Base-by-base conservation (phyloP, 1,140 invertebrate species). In the Lysiphlebus fabarum region DNA sequence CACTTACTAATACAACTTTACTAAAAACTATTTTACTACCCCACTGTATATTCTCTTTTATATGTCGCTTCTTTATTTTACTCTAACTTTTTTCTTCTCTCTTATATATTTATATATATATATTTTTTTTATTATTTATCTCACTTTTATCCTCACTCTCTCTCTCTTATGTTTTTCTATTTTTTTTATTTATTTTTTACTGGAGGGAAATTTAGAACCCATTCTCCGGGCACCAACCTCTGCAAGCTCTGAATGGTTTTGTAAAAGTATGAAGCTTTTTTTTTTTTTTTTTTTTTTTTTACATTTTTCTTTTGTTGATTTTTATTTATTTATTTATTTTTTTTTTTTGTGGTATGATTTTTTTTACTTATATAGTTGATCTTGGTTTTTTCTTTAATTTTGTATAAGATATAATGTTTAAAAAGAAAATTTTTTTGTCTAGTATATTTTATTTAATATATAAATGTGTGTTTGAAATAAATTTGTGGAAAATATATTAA, bases 261-360 rank as follows among this genome's bases (percentile, higher is more conserved):
- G 43, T 55, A 54, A 43, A 61, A 61, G 59, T 65, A 65, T 58
- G 56, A 65, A 48, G 62, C 64, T 67, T 67, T 65, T 64, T 67
- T 67, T 49, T 49, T 34, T 6, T 45, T 14, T 11, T 45, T 45
- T 14, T 14, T 45, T 50, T 34, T 50, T 36, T 36, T 11, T 38
- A 4, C 43, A 17, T 41, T 12, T 48, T 10, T 12, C 34, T 14
- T 17, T 45, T 34, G 49, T 38, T 51, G 49, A 11, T 38, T 12
- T 38, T n/a, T 38, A 34, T 8, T n/a, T 34, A 9, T n/a, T 36
- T 38, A 9, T 42, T 37, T 6, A 5, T 45, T 47, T 17, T 42
- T 10, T 41, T 14, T 45, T 33, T 41, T 36, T 51, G 9, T 36
- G 42, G 4, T 7, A 7, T 6, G 40, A 5, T 43, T 44, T 17